Evolutionary conservation across 1,140 invertebrate genomes (phyloP).

Genomic region (Aphaenogaster rudis): DNA sequence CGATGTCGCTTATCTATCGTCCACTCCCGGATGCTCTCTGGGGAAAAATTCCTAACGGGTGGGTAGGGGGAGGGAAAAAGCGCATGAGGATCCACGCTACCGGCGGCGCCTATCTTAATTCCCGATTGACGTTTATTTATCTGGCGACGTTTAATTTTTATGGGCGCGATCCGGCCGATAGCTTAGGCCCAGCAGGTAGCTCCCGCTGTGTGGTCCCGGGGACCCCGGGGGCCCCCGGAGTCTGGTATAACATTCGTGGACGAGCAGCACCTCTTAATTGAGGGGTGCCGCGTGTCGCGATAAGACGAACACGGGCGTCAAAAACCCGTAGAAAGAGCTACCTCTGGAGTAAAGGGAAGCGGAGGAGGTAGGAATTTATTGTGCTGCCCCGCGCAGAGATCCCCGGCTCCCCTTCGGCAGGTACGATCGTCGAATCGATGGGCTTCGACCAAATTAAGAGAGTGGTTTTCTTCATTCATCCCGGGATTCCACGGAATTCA

Average conservation of each 20-base stretch:
- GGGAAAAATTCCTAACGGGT: constrained; percentile 76
- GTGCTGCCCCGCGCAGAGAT: constrained; percentile 45
- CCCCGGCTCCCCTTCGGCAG: background rate
- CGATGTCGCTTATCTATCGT: constrained; percentile 55
- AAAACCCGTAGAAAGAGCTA: constrained; percentile 76
- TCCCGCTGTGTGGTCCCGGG: constrained; percentile 81
- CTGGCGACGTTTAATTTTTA: constrained; percentile 86
- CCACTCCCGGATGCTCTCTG: constrained; percentile 35
- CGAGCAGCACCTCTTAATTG: constrained; percentile 80
- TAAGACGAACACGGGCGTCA: constrained; percentile 79
- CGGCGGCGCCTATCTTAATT: constrained; percentile 86
- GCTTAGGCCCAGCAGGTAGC: constrained; percentile 79
- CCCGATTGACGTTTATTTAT: constrained; percentile 86
- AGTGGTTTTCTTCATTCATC: constrained; percentile 73
- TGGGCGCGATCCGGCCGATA: constrained; percentile 82
- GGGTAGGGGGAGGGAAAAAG: constrained; percentile 59
- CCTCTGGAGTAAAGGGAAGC: constrained; percentile 59
- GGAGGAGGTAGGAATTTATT: constrained; percentile 74
- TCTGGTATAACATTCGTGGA: constrained; percentile 77
- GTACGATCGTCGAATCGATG: constrained; percentile 66
- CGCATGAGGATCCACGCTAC: constrained; percentile 69
- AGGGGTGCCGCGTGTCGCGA: constrained; percentile 81
- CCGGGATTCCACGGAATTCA: constrained; percentile 63
- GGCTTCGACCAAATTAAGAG: constrained; percentile 70
- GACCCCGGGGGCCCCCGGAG: constrained; percentile 52